Conservation (phyloP, 2,113 vertebrate genomes). For the Verasper variegatus region DNA sequence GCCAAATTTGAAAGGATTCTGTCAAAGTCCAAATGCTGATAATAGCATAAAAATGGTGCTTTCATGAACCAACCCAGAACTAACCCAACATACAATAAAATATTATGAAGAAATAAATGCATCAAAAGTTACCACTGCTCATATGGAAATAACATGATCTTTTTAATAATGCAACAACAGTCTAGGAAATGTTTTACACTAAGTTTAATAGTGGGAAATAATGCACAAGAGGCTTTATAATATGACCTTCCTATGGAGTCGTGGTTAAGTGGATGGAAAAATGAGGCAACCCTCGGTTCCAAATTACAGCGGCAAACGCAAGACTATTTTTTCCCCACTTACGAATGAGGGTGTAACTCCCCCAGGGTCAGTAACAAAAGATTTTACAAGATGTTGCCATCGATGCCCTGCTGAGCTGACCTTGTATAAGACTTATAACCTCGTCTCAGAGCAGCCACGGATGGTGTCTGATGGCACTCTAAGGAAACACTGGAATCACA, state of each 20-base stretch:
- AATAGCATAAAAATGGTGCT: not conserved
- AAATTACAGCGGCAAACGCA: conserved; percentile 23
- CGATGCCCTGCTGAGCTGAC: conserved; percentile 34
- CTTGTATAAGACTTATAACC: conserved; percentile 33
- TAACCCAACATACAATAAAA: not conserved
- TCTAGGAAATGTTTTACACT: not conserved
- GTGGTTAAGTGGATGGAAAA: conserved; percentile 44
- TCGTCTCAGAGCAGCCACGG: not conserved
- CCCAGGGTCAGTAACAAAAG: conserved; percentile 35
- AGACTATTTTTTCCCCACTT: conserved; percentile 29
- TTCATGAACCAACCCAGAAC: not conserved
- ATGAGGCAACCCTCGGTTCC: conserved; percentile 31
- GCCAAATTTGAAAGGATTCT: not conserved
- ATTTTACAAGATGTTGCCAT: conserved; percentile 57
- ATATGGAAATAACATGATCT: conserved; percentile 5
- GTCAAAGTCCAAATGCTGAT: not conserved
- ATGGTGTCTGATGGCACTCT: not conserved
- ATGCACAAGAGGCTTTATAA: conserved; percentile 14
- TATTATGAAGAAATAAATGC: not conserved
- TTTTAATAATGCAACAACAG: conserved; percentile 1
- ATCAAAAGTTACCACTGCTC: not conserved
- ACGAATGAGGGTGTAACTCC: not conserved
- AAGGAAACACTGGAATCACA: conserved; percentile 4
- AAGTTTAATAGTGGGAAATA: conserved; percentile 23
- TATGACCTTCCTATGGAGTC: conserved; percentile 32